Evolutionary conservation across 2,797 vertebrate species (phyloP).

Genomic region (Synanceia verrucosa): DNA sequence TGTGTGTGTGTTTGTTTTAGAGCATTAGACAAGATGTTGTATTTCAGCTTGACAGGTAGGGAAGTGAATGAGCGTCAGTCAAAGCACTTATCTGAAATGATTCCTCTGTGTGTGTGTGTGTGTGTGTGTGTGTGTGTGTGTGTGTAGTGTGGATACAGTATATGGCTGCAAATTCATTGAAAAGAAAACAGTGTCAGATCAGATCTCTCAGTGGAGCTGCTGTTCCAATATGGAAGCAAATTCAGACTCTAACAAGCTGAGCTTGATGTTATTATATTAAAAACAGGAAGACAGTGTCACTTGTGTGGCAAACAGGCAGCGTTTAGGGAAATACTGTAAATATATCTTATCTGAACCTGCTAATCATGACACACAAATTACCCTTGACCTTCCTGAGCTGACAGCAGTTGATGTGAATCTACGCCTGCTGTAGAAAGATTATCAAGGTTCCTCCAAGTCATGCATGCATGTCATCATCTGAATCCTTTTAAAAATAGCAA

Average conservation of each 20-base stretch:
- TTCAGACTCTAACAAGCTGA: neutral
- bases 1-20: too few species aligned
- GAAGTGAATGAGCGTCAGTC: neutral
- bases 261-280: constrained; percentile 2
- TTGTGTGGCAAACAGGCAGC: neutral
- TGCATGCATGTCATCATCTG: too few species aligned
- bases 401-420: constrained; percentile 29
- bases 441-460: too few species aligned
- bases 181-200: too few species aligned
- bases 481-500: too few species aligned
- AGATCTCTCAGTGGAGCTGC: too few species aligned
- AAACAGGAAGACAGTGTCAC: constrained; percentile 12
- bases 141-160: too few species aligned
- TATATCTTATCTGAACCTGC: constrained; percentile 26
- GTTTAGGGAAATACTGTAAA: neutral
- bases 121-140: too few species aligned
- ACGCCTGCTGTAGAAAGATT: neutral
- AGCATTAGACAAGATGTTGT: neutral
- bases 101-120: too few species aligned
- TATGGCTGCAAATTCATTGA: neutral
- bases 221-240: neutral
- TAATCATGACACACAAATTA: constrained; percentile 41
- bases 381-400: constrained; percentile 26
- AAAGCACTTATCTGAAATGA: constrained; percentile 27
- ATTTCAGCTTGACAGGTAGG: constrained; percentile 17